Conservation (phyloP, 2,888 invertebrate species). For the Rosalia funebris region DNA sequence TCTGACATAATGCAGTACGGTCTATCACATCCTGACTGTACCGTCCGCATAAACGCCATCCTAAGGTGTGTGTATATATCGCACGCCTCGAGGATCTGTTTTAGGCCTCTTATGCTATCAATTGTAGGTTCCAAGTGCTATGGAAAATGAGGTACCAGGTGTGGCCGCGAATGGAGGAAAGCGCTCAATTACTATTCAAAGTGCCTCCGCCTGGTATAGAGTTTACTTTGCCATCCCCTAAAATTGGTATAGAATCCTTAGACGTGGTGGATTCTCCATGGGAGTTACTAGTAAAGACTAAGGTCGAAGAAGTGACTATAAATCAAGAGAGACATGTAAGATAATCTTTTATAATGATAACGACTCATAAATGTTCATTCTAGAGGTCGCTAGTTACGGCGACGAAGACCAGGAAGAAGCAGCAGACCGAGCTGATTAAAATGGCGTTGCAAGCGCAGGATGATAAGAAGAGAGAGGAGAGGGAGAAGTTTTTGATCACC, state of each 20-base stretch:
- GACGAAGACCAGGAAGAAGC: slow-evolving; percentile 97
- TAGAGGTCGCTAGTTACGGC: slow-evolving; percentile 96
- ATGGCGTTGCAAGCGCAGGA: slow-evolving; percentile 95
- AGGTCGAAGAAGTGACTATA: slow-evolving; percentile 98
- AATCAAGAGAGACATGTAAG: slow-evolving; percentile 96
- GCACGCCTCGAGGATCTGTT: too few relatives aligned
- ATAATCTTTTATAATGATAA: slow-evolving; percentile 37
- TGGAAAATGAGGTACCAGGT: slow-evolving; percentile 98
- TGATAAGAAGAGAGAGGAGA: slow-evolving; percentile 92
- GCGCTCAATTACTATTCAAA: slow-evolving; percentile 94
- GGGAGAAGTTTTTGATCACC: slow-evolving; percentile 95
- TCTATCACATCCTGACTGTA: slow-evolving; percentile 84
- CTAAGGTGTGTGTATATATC: slow-evolving; percentile 72
- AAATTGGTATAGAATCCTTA: slow-evolving; percentile 94
- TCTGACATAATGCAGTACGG: slow-evolving; percentile 90
- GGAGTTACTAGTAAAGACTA: slow-evolving; percentile 97
- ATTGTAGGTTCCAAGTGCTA: slow-evolving; percentile 83
- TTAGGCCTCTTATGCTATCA: too few relatives aligned
- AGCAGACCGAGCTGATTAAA: slow-evolving; percentile 97
- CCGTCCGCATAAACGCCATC: slow-evolving; percentile 84
- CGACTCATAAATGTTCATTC: slow-evolving; percentile 20
- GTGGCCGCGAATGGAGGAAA: slow-evolving; percentile 99
- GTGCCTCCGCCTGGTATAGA: slow-evolving; percentile 99
- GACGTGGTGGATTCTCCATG: slow-evolving; percentile 98
- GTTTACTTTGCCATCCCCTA: slow-evolving; percentile 98